phyloP scores from a whole-genome alignment of 2,113 vertebrate genomes.

The Notarius quadriscutis region DNA sequence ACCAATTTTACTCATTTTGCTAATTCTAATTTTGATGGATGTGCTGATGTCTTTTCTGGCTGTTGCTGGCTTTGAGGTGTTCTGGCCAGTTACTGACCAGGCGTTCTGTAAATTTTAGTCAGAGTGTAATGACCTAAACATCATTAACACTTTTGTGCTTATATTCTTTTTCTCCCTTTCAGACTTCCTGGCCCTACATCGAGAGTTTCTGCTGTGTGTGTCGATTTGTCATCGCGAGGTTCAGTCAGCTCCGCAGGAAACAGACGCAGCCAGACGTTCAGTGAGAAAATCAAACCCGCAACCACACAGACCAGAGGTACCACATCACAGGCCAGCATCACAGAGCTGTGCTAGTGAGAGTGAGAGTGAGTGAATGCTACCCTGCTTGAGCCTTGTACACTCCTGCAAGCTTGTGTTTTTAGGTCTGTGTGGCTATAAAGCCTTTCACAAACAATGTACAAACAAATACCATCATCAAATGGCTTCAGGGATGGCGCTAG shows the following conservation, averaged over 20 bases:
- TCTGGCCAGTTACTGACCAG: not conserved
- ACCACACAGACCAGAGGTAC: conserved; percentile 85
- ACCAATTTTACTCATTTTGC: not conserved
- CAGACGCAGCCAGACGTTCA: conserved; percentile 93
- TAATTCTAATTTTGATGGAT: not conserved
- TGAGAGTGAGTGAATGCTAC: not conserved
- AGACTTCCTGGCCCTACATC: conserved; percentile 92
- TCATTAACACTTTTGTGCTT: not conserved
- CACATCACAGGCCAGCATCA: conserved; percentile 15
- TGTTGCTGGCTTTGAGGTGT: not conserved
- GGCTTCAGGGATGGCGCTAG: too few species aligned
- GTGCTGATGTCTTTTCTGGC: not conserved
- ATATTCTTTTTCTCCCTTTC: conserved; percentile 20
- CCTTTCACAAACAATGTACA: too few species aligned
- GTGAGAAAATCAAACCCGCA: conserved; percentile 88
- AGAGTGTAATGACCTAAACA: not conserved
- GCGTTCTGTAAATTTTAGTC: not conserved
- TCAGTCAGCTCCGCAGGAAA: conserved; percentile 80
- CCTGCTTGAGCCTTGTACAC: too few species aligned
- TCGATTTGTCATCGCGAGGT: conserved; percentile 83
- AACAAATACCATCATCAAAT: too few species aligned
- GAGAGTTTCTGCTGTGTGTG: conserved; percentile 85
- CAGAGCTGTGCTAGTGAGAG: not conserved
- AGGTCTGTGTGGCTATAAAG: too few species aligned
- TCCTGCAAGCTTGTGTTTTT: too few species aligned